Conservation (phyloP, 2,797 vertebrate genomes). For the Pelochelys cantorii region DNA sequence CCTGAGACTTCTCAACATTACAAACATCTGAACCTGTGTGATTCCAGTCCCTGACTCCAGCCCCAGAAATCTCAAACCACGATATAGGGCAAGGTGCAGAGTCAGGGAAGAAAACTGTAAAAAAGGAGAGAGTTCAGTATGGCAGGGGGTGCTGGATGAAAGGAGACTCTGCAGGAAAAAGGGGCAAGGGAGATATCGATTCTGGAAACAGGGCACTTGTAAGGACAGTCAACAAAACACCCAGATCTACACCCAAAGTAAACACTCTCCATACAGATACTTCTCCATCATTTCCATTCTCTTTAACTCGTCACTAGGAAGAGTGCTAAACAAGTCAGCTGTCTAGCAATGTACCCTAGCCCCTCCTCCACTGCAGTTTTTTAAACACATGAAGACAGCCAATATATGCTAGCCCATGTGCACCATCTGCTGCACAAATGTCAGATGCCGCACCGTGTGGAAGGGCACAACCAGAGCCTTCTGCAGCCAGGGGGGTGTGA, state of each 20-base stretch:
- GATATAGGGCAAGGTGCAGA: not conserved
- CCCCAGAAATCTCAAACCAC: not conserved
- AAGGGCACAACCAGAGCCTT: not conserved
- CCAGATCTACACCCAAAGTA: not conserved
- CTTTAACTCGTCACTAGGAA: not conserved
- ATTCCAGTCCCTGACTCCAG: not conserved
- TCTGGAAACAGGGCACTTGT: not conserved
- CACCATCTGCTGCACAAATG: conserved; percentile 62
- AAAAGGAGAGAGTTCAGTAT: not conserved
- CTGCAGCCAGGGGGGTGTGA: not conserved
- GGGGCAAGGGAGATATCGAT: not conserved
- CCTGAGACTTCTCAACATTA: not conserved
- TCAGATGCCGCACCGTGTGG: not conserved
- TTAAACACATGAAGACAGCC: not conserved
- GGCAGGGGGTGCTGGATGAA: not conserved
- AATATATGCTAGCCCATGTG: not conserved
- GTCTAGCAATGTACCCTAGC: not conserved
- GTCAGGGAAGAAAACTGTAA: not conserved
- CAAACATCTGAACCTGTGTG: not conserved
- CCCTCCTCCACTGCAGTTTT: not conserved
- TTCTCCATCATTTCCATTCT: not conserved
- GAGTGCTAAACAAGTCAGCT: conserved; percentile 47
- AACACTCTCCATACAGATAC: not conserved
- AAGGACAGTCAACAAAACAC: not conserved
- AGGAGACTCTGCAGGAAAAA: not conserved